Evolutionary conservation across 2,797 vertebrate species (phyloP), one percentile per base, ranked within the genome.

Genomic region (Pseudomugil gertrudae): DNA sequence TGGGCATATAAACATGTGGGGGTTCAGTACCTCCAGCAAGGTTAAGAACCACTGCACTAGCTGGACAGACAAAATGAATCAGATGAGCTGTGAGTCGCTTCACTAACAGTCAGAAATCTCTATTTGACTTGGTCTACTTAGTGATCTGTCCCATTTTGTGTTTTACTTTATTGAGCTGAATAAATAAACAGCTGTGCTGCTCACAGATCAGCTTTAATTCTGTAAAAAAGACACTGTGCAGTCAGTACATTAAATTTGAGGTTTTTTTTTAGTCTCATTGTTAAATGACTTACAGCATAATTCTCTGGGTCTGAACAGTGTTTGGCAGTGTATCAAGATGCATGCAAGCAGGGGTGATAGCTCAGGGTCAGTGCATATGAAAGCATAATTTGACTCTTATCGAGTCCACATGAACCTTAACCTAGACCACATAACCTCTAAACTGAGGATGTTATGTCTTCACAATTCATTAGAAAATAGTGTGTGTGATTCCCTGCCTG

Each of bases 121-220:
- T 30, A 63, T 68, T 60, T 47, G 40, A 17, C 21, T 60, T 38
- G 56, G 70, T 19, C 55, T n/a, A 29, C 61, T 58, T 43, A 74
- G 50, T 5, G 55, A 68, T 68, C 63, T 21, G 10, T 27, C 62
- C 32, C 48, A 58, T 79, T 66, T 81, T 14, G 17, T 45, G 35
- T 76, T 78, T 83, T 57, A 63, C 68, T 52, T 30, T 78, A 81
- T 84, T 74, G 63, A 81, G 80, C 0, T 3, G 48, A 58, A 70
- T 19, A 32, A 51, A 24, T 48, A 40, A 56, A 36, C 14, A 36
- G 9, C 48, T 61, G 19, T 13, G 4, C 43, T 56, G 14, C 11
- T 40, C 52, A 13, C 36, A 36, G 21, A 36, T 36, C 53, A 56
- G 63, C 33, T 63, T 59, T 66, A 10, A 33, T 61, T 65, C 57